Conservation (phyloP, 2,888 invertebrate genomes). For the Lacanobia wlatinum region DNA sequence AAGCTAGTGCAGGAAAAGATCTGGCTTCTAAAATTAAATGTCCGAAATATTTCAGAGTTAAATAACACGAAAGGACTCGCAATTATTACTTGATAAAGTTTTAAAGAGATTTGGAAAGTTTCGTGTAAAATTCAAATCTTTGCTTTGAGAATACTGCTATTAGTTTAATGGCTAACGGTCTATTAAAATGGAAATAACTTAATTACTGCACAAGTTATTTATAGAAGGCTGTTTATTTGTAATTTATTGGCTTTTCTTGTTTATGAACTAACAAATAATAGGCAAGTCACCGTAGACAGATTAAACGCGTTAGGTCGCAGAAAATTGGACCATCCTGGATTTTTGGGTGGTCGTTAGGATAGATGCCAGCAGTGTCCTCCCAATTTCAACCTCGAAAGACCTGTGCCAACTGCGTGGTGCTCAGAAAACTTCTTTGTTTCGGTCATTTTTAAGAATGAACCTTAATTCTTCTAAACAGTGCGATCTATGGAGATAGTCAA, state of each 20-base stretch:
- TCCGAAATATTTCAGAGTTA: slow-evolving; percentile 27
- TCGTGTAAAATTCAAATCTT: slow-evolving; percentile 46
- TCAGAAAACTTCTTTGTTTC: too few species aligned
- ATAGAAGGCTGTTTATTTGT: not conserved
- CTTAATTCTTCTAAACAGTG: too few species aligned
- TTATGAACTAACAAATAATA: not conserved
- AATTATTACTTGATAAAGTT: slow-evolving; percentile 44
- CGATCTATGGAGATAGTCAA: too few species aligned
- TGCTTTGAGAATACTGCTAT: slow-evolving; percentile 43
- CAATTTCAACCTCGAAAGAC: too few species aligned
- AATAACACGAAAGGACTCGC: slow-evolving; percentile 20
- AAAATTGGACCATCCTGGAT: too few species aligned
- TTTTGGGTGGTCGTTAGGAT: too few species aligned
- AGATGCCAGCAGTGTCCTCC: too few species aligned
- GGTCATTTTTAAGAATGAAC: too few species aligned
- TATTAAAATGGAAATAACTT: slow-evolving; percentile 47
- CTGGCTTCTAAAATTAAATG: slow-evolving; percentile 16
- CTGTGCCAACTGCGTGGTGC: too few species aligned
- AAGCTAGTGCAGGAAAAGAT: slow-evolving; percentile 40
- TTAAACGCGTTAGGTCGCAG: too few species aligned
- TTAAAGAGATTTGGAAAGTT: slow-evolving; percentile 40
- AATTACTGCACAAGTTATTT: slow-evolving; percentile 26
- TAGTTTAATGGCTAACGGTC: slow-evolving; percentile 41
- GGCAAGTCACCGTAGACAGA: too few species aligned
- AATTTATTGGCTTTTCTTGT: not conserved